Base-by-base conservation (phyloP, 2,888 invertebrate species). In the Mycalesis mineus region DNA sequence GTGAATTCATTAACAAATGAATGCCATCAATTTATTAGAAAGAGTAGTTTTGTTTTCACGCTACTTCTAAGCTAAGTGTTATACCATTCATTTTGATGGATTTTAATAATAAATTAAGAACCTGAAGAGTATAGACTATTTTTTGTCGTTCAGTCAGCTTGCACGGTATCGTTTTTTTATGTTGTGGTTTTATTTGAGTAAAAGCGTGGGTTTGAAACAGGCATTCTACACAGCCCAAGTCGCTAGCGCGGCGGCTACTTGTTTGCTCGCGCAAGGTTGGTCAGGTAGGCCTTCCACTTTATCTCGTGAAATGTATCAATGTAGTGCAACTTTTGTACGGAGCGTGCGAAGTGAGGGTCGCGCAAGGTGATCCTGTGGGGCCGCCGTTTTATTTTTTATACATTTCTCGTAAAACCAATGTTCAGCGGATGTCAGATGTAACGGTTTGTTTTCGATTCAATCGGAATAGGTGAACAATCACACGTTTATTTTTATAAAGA, bases 281-380 rank as follows among this genome's bases (percentile, higher is more conserved):
- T 75, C 87, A 88, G 86, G 88, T 86, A 88, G 78, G 77, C 75
- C 77, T 78, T 42, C 52, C 29, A 31, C 51, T 31, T 52, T 33
- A 42, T 17, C 41, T 52, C 78, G 88, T 87, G 87, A 89, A 88
- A 88, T 84, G 78, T 90, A 79, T 85, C 89, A 73, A 74, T 72
- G 68, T 70, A 78, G 88, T 90, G 90, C 86, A 88, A 90, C 77
- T 87, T 90, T 89, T 88, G 84, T 73, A 74, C 71, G 70, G 75
- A 74, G 80, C 77, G 82, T 89, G 90, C 87, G 88, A 90, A 90
- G 85, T 78, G 78, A 78, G 80, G 72, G 77, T 82, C 76, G 55
- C 80, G 71, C 84, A 85, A 82, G 88, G 87, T 77, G 75, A 74
- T 62, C 64, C 68, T 61, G 71, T 82, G 57, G 78, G 75, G 60